Percentiles rank a stretch among this genome's conserved stretches.
Conservation (phyloP, 2,113 vertebrate genomes). For the Carassius gibelio region DNA sequence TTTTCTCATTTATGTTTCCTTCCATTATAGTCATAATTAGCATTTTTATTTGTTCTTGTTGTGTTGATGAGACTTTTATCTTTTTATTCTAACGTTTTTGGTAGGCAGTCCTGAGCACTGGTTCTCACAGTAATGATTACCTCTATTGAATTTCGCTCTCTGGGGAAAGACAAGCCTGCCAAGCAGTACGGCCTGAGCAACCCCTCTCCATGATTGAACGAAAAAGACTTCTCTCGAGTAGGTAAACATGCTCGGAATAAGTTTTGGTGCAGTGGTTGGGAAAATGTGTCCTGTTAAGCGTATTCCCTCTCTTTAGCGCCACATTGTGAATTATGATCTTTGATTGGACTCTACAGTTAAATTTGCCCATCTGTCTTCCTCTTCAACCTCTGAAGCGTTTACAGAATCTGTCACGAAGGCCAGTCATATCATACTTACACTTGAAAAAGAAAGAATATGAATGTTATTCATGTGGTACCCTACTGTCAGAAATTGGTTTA, state of each 20-base stretch:
- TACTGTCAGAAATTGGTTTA: slow-evolving; percentile 32
- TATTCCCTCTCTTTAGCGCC: slow-evolving; percentile 30
- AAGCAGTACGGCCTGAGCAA: slow-evolving; percentile 24
- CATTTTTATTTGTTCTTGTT: slow-evolving; percentile 11
- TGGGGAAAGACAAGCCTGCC: slow-evolving; percentile 14
- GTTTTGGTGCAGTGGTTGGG: slow-evolving; percentile 30
- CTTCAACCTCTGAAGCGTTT: slow-evolving; percentile 14
- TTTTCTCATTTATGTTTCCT: neutral
- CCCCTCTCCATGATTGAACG: slow-evolving; percentile 25
- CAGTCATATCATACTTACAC: neutral
- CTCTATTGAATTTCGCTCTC: slow-evolving; percentile 54
- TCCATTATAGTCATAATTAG: neutral
- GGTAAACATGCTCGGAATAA: slow-evolving; percentile 43
- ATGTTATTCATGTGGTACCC: slow-evolving; percentile 31
- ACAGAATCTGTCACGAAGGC: neutral
- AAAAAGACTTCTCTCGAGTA: slow-evolving; percentile 26
- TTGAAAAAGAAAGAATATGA: slow-evolving; percentile 19
- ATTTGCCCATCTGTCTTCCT: slow-evolving; percentile 22
- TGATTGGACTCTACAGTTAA: slow-evolving; percentile 40
- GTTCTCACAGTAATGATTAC: slow-evolving; percentile 46
- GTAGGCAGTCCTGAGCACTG: slow-evolving; percentile 23
- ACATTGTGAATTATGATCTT: slow-evolving; percentile 42
- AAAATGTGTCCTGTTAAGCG: slow-evolving; percentile 37
- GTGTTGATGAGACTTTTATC: slow-evolving; percentile 13
- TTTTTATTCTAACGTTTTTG: neutral